Conservation (phyloP, 2,113 vertebrate genomes). For the Cervus canadensis region DNA sequence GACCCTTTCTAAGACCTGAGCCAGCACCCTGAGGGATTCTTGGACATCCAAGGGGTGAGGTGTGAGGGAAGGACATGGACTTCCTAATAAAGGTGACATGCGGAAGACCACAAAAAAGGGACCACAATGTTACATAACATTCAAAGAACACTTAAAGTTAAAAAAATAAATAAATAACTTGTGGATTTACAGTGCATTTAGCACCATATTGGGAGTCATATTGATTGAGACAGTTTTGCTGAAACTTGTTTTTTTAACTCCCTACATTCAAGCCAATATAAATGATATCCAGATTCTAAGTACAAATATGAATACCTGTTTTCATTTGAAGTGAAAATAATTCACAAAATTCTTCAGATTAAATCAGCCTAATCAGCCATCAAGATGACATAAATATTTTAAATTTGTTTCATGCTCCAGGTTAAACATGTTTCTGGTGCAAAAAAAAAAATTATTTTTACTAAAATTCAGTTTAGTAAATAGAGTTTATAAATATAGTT, state of each 20-base stretch:
- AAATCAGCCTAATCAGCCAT: neutral
- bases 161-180: neutral
- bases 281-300: neutral
- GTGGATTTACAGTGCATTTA: neutral
- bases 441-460: neutral
- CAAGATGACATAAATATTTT: slow-evolving; percentile 23
- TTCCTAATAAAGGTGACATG: neutral
- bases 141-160: neutral
- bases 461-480: slow-evolving; percentile 25
- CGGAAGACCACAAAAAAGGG: neutral
- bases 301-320: neutral
- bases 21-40: neutral
- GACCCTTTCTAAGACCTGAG: neutral
- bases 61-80: neutral
- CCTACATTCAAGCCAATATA: neutral
- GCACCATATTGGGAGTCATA: neutral
- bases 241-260: neutral
- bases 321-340: slow-evolving; percentile 18
- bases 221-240: neutral
- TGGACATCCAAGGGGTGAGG: neutral
- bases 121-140: neutral
- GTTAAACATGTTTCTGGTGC: neutral
- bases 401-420: neutral
- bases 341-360: neutral
- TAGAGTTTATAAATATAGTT: neutral